Base-by-base conservation (phyloP, 2,797 vertebrate species). In the Crocodylus rhombifer region DNA sequence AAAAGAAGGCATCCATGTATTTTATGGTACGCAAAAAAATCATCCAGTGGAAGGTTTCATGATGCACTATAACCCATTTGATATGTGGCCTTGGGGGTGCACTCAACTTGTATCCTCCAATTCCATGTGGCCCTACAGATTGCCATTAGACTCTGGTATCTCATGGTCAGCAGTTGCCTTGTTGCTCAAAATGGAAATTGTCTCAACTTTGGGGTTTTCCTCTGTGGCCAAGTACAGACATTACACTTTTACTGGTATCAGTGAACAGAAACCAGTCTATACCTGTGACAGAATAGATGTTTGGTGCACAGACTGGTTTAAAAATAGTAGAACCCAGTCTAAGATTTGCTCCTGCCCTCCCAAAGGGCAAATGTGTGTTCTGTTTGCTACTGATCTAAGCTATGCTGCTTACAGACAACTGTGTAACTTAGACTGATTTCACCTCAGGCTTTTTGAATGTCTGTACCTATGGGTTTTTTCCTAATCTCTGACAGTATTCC, bases 111-210 rank as follows among this genome's bases (percentile, higher is more conserved):
- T 77, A 74, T 58, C 67, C 67, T 81, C 33, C 80, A 82, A 6
- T 36, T 91, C 64, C n/a, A 15, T 51, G 42, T 12, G 13, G 4
- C 36, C 36, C 42, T 51, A 14, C 26, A 73, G 23, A 14, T 51
- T 86, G 73, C 76, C 77, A 58, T 56, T 17, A 69, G 42, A 64
- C 23, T 92, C 63, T 56, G 82, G 55, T 33, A 25, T 63, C 71
- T 71, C 20, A 55, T 77, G 71, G 87, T 77, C 76, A 84, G 77
- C 64, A 92, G 58, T n/a, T 82, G 8, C 77, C 67, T 84, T 80
- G 58, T 89, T 90, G 77, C 86, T 93, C 87, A 88, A 10, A 57
- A 57, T 42, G 14, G 16, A 14, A 84, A 16, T 85, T 95, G 67
- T 16, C 73, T 33, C 60, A 8, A 28, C 14, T 30, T 86, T 80